Percentiles rank a stretch among this genome's conserved stretches.
These are phyloP conservation scores for Epiperipatus broadwayi DNA, from an alignment of 2,888 invertebrate species.

Conservation along the genomic window DNA sequence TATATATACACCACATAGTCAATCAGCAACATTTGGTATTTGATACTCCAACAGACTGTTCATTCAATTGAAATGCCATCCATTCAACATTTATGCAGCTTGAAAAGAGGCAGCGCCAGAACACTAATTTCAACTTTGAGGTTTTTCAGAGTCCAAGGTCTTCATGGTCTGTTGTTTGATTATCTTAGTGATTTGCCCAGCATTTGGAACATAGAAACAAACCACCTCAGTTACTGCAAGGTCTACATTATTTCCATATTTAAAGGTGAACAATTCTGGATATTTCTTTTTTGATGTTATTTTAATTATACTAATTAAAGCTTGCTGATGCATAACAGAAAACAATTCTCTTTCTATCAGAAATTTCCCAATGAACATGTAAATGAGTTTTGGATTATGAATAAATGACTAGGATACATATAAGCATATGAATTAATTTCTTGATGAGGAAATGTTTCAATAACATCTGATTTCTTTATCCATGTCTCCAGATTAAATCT, in stretches of 20 bases:
- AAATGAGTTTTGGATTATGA: constrained; percentile 65
- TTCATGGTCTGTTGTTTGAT: constrained; percentile 71
- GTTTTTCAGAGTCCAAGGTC: too few species aligned
- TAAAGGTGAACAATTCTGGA: constrained; percentile 90
- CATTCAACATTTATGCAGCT: too few species aligned
- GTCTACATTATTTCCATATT: constrained; percentile 62
- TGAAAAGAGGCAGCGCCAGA: too few species aligned
- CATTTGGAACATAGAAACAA: constrained; percentile 70
- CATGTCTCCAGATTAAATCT: constrained; percentile 59
- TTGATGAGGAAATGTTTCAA: constrained; percentile 72
- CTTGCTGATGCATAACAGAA: constrained; percentile 67
- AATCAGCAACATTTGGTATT: too few species aligned
- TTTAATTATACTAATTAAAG: constrained; percentile 76
- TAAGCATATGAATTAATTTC: constrained; percentile 75
- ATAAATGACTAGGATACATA: constrained; percentile 62
- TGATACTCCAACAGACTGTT: too few species aligned
- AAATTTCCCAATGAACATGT: constrained; percentile 57
- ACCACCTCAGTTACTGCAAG: constrained; percentile 72
- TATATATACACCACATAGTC: too few species aligned
- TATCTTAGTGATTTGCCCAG: constrained; percentile 66
- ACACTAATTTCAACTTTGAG: too few species aligned
- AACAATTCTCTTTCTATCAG: constrained; percentile 53
- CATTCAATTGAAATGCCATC: too few species aligned
- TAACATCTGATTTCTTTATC: constrained; percentile 59
- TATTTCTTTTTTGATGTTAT: constrained; percentile 89